Evolutionary conservation across 1,140 invertebrate species (phyloP), one percentile per base, ranked within the genome.

Genomic region (Zaprionus vittiger): DNA sequence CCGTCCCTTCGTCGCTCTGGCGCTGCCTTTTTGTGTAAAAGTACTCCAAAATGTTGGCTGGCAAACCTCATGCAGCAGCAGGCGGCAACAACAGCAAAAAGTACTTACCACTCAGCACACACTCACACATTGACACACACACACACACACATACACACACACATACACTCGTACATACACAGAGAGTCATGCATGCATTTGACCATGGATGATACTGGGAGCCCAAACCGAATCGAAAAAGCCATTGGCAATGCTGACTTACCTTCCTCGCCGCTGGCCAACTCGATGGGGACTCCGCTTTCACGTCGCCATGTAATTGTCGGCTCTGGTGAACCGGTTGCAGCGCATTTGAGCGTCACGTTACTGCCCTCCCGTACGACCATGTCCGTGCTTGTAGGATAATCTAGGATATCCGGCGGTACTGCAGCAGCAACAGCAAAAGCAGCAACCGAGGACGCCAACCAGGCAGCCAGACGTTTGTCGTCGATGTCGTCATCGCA

Each of bases 331-430:
- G 96, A 97, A 75, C 97, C 97, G 56, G 95, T 96, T 28, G 96
- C 96, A n/a, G 95, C 96, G 93, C 98, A 98, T 67, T 95, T 95
- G 77, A 98, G 93, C 76, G 96, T 97, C 70, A 98, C 96, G 91
- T 97, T 97, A 72, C 95, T 95, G 38, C 97, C 97, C 93, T 98
- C 98, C 31, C 96, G 94, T 59, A 97, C 97, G 49, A 97, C 96
- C 94, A 98, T 96, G 93, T 98, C 97, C 41, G 96, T 95, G 90
- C 97, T 97, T 24, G 97, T 97, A 41, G 96, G 96, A 79, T 96
- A 95, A 94, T 97, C 96, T 92, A 97, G 94, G 92, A 97, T 98
- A 94, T 97, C 96, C 75, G 97, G 97, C 59, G 97, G 97, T 74
- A 98, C 97, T 98, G 94, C 77, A 95, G 61, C 56, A 73, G 69